Percentiles rank a stretch among this genome's conserved stretches.
Conservation (phyloP, 2,113 vertebrate genomes). For the Ascaphus truei region DNA sequence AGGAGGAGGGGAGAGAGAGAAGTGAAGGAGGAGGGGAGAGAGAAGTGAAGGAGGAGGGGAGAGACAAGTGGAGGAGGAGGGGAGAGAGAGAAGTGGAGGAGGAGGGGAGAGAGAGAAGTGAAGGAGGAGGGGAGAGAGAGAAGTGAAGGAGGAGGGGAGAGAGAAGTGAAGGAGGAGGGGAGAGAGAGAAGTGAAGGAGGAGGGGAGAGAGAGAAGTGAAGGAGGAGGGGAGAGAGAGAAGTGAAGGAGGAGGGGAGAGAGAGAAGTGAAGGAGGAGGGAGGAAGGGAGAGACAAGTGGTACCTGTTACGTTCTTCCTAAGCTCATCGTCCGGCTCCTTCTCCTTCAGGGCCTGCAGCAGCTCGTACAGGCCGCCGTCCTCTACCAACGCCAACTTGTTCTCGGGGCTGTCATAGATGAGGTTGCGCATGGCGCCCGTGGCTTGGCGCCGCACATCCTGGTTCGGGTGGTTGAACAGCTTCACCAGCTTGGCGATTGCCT, state of each 20-base stretch:
- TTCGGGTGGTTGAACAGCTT: conserved; percentile 86
- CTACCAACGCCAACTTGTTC: conserved; percentile 84
- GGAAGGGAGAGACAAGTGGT: neutral
- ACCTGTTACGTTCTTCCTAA: conserved; percentile 93
- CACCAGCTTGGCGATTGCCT: conserved; percentile 80
- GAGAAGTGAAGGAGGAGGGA: neutral
- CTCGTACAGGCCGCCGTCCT: conserved; percentile 78
- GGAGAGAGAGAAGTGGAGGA: no score
- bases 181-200: neutral
- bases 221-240: neutral
- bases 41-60: no score
- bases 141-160: no score
- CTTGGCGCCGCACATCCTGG: conserved; percentile 86
- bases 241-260: neutral
- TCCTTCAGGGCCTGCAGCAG: conserved; percentile 73
- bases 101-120: no score
- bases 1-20: no score
- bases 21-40: neutral
- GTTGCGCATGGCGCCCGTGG: conserved; percentile 88
- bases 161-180: no score
- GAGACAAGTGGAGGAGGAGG: no score
- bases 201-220: neutral
- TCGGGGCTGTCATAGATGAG: conserved; percentile 87
- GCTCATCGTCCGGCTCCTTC: conserved; percentile 77
- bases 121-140: neutral